Base-by-base conservation (phyloP, 2,888 invertebrate genomes). In the Lymantria monacha region DNA sequence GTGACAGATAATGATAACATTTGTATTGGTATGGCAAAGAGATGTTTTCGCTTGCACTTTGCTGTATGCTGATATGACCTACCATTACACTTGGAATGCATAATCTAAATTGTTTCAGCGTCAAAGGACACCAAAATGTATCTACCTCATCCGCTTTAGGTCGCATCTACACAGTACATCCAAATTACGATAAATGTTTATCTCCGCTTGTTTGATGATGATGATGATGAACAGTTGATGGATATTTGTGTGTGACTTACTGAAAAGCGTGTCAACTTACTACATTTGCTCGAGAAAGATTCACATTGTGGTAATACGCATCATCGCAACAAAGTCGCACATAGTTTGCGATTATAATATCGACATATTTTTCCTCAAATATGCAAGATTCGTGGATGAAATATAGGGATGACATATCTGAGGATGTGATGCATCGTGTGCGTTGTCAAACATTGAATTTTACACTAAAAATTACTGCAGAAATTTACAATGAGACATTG, bases 211-310 rank as follows among this genome's bases (percentile, higher is more conserved):
- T 33, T 33, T 33, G 33, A 9, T 33, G n/a, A n/a, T n/a, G n/a
- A n/a, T n/a, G n/a, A n/a, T n/a, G n/a, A n/a, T n/a, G 46, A 62
- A 67, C 59, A 51, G 61, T 63, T 53, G 30, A 63, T 59, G 63
- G 63, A 46, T 44, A 53, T 0, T 45, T 55, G 50, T 58, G 51
- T 51, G 51, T 14, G 30, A 54, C 59, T 33, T 61, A 58, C 51
- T 47, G 50, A 31, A 53, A 53, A 31, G 58, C 61, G 2, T 61
- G 57, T 49, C 52, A 55, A 52, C 31, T n/a, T 46, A 42, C 46
- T 53, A 42, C 45, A 44, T n/a, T 57, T 58, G 37, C 53, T 60
- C 3, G 57, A 57, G 47, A 48, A 57, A 38, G 52, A 59, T 52
- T 37, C 51, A 30, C 57, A 62, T 41, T 59, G 57, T 57, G 57